Evolutionary conservation across 2,888 invertebrate genomes (phyloP), one percentile per base, ranked within the genome.

Genomic region (Aphrophora alni): DNA sequence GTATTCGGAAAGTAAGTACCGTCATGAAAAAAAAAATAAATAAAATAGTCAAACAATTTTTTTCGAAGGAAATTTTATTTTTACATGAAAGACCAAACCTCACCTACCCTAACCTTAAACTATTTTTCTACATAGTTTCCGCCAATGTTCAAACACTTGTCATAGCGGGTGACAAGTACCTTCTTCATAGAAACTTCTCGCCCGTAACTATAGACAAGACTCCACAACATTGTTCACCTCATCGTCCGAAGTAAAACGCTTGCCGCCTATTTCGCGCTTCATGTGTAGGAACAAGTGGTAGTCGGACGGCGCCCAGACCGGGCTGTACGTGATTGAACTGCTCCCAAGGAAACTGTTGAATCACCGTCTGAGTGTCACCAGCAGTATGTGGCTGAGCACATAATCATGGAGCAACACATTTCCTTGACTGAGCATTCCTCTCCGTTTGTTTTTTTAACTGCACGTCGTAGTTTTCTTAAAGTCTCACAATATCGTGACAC

Each of bases 351-450:
- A 44, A 44, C 44, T 44, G 44, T 44, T 3, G 44, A 44, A 44
- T 44, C 10, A 44, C 14, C 2, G 44, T 27, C 27, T 72, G 72
- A 72, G 72, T 72, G 28, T 72, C 72, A 27, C 72, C 69, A 69
- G 80, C 69, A 69, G 80, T 71, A 80, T 84, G 82, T 0, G 81
- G 80, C 26, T 80, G 51, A 28, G 83, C 83, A 68, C 12, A 44
- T 84, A 83, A 82, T 83, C 82, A 72, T 84, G 84, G 17, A 82
- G 76, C n/a, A 84, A 74, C 38, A 17, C 75, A 25, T 82, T 76
- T 75, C 80, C 82, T 28, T 76, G 24, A 14, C 80, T 83, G 77
- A 80, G 76, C 83, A 68, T 83, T 80, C 72, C 82, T 83, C 69
- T 85, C 77, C 82, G 68, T 77, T 76, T 79, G 79, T 83, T 80